Percentiles rank a stretch among this genome's conserved stretches.
Evolutionary conservation across 2,888 invertebrate species (phyloP).

Genomic region (Dicycla oo): DNA sequence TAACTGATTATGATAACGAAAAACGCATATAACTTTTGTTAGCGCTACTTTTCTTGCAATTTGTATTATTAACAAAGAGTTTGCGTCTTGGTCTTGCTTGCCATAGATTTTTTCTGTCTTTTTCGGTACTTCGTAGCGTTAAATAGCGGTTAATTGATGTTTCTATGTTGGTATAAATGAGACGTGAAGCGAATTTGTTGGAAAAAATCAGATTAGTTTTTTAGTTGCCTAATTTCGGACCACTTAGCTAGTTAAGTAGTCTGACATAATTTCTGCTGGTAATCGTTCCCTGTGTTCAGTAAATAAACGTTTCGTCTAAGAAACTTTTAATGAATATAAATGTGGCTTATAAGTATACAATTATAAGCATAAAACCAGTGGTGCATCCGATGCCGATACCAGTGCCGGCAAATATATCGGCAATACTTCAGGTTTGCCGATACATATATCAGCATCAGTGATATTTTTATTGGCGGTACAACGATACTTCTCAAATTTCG

Average conservation of each 20-base stretch:
- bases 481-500: no score
- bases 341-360: not conserved
- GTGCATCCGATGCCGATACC: no score
- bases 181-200: constrained; percentile 32
- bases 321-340: not conserved
- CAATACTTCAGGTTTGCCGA: no score
- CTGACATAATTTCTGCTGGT: not conserved
- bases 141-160: constrained; percentile 65
- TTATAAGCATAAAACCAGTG: not conserved
- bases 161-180: constrained; percentile 52
- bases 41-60: constrained; percentile 39
- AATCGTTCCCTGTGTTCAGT: not conserved
- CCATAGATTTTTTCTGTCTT: constrained; percentile 24
- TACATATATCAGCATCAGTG: no score
- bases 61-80: constrained; percentile 47
- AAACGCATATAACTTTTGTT: constrained; percentile 46
- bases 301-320: not conserved
- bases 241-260: constrained; percentile 13
- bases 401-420: no score
- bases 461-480: no score
- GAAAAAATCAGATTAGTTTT: constrained; percentile 12
- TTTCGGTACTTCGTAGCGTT: constrained; percentile 36
- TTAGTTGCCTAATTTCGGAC: constrained; percentile 6
- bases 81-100: constrained; percentile 22
- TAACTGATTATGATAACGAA: constrained; percentile 57